A percentile compares a stretch with the other conserved stretches of the same genome.
Evolutionary conservation across 2,797 vertebrate species (phyloP).

Genomic region (Threskiornis aethiopicus): DNA sequence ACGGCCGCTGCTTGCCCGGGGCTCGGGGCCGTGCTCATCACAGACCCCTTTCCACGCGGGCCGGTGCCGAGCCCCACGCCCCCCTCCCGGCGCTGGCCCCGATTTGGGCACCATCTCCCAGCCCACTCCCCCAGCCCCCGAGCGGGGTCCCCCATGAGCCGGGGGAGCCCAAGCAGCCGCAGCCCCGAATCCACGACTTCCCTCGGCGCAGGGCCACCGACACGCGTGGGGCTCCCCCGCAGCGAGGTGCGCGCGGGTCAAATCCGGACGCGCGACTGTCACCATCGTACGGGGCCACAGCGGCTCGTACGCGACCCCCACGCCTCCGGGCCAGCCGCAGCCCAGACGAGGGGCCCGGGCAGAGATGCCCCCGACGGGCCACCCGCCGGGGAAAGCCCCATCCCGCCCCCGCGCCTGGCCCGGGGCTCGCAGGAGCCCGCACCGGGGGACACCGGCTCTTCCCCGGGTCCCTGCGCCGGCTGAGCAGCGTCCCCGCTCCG

Average conservation of each 20-base stretch:
- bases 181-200: fast-evolving
- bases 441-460: fast-evolving
- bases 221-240: not conserved
- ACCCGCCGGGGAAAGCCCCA: not conserved
- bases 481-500: not conserved
- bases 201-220: fast-evolving
- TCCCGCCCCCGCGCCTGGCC: not conserved
- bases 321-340: not conserved
- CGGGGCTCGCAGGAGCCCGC: not conserved
- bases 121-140: not conserved
- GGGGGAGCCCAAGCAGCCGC: fast-evolving
- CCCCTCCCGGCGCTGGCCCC: not conserved
- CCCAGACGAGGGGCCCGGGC: fast-evolving
- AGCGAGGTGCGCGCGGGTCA: fast-evolving
- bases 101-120: not conserved
- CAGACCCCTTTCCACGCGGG: not conserved
- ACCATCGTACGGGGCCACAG: fast-evolving
- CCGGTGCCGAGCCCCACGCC: fast-evolving
- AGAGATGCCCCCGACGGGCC: not conserved
- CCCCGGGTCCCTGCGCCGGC: fast-evolving
- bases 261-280: not conserved
- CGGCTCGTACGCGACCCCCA: fast-evolving
- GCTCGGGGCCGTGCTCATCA: fast-evolving
- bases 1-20: fast-evolving
- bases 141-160: fast-evolving